Conservation (phyloP, 2,113 vertebrate genomes). For the Xiphias gladius region DNA sequence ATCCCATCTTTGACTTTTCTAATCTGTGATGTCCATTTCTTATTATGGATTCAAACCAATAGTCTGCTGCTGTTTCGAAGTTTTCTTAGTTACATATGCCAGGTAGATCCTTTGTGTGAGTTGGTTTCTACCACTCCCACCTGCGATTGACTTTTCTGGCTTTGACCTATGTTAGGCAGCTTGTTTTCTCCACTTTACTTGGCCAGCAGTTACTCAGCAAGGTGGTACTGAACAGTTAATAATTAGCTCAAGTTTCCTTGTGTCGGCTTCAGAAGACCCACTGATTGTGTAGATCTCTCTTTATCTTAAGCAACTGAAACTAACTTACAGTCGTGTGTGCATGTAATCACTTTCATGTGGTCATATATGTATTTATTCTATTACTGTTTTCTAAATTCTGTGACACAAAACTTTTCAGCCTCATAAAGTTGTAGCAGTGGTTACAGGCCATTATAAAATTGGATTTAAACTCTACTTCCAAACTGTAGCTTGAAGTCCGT, state of each 20-base stretch:
- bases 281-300: not conserved
- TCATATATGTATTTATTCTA: too few relatives aligned
- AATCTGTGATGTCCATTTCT: not conserved
- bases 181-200: slow-evolving; percentile 16
- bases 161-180: slow-evolving; percentile 9
- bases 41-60: not conserved
- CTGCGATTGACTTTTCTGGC: slow-evolving; percentile 29
- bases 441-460: not conserved
- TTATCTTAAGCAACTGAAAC: not conserved
- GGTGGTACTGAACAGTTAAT: slow-evolving; percentile 59
- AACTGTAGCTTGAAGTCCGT: not conserved
- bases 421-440: not conserved
- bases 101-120: slow-evolving; percentile 11
- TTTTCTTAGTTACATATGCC: not conserved
- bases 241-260: slow-evolving; percentile 58
- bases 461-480: not conserved
- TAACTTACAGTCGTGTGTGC: not conserved
- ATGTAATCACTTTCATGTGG: not conserved
- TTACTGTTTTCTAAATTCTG: not conserved
- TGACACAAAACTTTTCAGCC: not conserved
- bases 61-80: not conserved
- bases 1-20: not conserved
- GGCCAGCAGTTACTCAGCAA: slow-evolving; percentile 62
- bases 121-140: slow-evolving; percentile 52
- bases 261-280: slow-evolving; percentile 9